Percentiles rank a stretch among this genome's conserved stretches.
phyloP scores from a whole-genome alignment of 2,888 invertebrate species.

The Oxycera nigricornis region DNA sequence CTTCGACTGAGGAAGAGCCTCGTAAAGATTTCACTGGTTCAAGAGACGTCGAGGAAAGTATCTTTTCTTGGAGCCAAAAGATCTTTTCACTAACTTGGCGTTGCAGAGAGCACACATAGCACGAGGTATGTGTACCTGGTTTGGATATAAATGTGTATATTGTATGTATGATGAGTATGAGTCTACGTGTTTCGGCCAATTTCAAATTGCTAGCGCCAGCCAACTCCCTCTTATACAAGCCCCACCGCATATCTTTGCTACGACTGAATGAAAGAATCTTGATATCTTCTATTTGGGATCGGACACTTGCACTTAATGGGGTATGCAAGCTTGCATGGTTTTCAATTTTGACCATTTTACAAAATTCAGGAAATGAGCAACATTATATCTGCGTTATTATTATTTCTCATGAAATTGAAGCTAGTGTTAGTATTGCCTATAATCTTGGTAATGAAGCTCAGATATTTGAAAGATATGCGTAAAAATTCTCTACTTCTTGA shows the following conservation, averaged over 20 bases:
- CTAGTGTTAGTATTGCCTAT: too few species aligned
- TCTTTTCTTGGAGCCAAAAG: conserved; percentile 9
- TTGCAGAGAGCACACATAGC: not conserved
- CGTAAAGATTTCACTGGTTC: not conserved
- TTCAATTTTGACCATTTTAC: too few species aligned
- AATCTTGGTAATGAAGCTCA: too few species aligned
- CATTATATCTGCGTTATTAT: too few species aligned
- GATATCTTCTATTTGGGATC: not conserved
- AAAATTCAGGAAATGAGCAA: too few species aligned
- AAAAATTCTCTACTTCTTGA: too few species aligned
- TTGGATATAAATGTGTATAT: not conserved
- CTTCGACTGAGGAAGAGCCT: not conserved
- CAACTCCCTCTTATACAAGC: not conserved
- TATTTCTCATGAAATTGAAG: too few species aligned
- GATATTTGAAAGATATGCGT: too few species aligned
- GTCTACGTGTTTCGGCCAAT: not conserved
- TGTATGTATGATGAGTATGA: not conserved
- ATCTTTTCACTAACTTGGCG: not conserved
- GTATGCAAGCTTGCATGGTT: too few species aligned
- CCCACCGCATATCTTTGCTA: not conserved
- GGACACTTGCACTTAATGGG: not conserved
- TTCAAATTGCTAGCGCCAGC: not conserved
- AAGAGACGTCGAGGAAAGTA: not conserved
- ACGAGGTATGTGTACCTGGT: conserved; percentile 5
- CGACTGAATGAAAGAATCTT: not conserved